A percentile compares a stretch with the other conserved stretches of the same genome.
Conservation (phyloP, 2,888 invertebrate genomes). For the Stenichneumon culpator region DNA sequence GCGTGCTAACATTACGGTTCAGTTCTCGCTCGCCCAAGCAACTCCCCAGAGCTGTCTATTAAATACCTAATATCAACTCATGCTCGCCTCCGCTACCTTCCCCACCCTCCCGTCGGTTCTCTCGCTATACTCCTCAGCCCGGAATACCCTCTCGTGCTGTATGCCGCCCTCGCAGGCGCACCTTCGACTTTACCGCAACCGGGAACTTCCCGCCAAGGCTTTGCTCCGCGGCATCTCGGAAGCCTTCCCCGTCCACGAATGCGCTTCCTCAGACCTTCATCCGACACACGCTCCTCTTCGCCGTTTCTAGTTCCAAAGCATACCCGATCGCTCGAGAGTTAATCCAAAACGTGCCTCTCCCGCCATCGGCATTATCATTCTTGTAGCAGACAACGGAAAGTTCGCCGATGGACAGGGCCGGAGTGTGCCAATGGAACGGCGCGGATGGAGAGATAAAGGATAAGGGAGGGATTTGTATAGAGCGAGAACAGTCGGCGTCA, state of each 20-base stretch:
- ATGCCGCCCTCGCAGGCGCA: slow-evolving; percentile 20
- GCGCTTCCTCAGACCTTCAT: slow-evolving; percentile 30
- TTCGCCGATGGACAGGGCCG: slow-evolving; percentile 68
- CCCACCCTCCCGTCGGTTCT: background rate
- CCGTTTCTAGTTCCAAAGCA: slow-evolving; percentile 30
- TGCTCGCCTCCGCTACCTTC: slow-evolving; percentile 55
- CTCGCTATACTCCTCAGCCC: slow-evolving; percentile 28
- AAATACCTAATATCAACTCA: slow-evolving; percentile 83
- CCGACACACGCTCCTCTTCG: slow-evolving; percentile 32
- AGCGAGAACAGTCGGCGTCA: slow-evolving; percentile 16
- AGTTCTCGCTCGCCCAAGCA: slow-evolving; percentile 77
- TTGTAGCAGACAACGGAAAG: slow-evolving; percentile 81
- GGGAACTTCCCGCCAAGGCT: slow-evolving; percentile 51
- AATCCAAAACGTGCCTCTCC: slow-evolving; percentile 81
- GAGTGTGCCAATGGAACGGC: slow-evolving; percentile 3
- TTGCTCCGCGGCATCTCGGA: slow-evolving; percentile 38
- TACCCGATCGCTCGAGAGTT: slow-evolving; percentile 73
- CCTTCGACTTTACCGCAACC: slow-evolving; percentile 41
- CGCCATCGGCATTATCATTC: slow-evolving; percentile 81
- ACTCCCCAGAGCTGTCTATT: slow-evolving; percentile 81
- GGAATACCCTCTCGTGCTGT: slow-evolving; percentile 27
- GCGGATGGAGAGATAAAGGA: slow-evolving; percentile 16
- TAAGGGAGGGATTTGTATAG: slow-evolving; percentile 12
- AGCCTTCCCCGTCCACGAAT: slow-evolving; percentile 32
- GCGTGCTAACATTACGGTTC: slow-evolving; percentile 79